Conservation (phyloP, 2,113 vertebrate genomes). For the Amphilophus citrinellus region DNA sequence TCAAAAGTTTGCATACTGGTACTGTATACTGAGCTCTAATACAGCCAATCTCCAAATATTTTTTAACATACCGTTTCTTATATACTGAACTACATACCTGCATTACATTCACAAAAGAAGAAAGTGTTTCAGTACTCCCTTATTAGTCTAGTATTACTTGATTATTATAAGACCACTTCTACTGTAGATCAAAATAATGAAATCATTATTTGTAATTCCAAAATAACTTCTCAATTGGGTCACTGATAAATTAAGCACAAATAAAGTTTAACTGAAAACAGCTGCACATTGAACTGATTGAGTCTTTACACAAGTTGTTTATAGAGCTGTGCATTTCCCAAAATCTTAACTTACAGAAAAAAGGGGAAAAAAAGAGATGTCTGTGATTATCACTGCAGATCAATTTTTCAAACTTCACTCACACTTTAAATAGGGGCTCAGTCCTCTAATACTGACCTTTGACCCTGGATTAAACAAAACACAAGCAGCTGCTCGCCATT, state of each 20-base stretch:
- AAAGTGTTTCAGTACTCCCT: not conserved
- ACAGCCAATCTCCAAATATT: too few species aligned
- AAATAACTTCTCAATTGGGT: too few species aligned
- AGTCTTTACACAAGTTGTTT: not conserved
- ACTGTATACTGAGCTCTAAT: too few species aligned
- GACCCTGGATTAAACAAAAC: not conserved
- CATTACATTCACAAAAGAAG: too few species aligned
- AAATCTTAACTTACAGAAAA: not conserved
- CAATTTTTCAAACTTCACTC: not conserved
- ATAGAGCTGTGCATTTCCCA: not conserved
- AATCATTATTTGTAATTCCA: not conserved
- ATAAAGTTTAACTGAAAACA: not conserved
- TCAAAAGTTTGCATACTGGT: too few species aligned
- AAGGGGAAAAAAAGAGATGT: too few species aligned
- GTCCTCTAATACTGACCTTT: not conserved
- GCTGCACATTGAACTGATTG: not conserved
- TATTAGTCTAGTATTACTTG: not conserved
- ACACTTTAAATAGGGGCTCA: not conserved
- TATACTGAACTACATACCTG: too few species aligned
- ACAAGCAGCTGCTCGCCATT: not conserved
- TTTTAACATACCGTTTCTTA: too few species aligned
- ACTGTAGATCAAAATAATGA: not conserved
- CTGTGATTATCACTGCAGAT: too few species aligned
- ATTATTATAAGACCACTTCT: not conserved
- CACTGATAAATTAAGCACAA: not conserved